Evolutionary conservation across 2,113 vertebrate genomes (phyloP).

Genomic region (Hipposideros armiger): DNA sequence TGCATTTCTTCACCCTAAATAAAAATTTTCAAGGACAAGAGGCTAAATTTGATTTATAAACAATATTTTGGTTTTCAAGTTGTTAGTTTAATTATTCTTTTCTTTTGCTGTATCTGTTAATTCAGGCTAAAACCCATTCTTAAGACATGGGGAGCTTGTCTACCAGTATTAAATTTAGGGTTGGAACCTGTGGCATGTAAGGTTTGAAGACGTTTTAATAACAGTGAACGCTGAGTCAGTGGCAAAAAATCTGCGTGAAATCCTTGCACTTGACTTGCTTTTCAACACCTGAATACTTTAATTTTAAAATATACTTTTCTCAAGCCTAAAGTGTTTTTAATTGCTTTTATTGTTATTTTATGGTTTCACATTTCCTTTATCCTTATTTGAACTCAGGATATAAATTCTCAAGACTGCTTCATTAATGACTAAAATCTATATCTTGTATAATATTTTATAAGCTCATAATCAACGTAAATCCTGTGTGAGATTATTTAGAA

Average conservation of each 20-base stretch:
- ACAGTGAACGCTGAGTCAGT: not conserved
- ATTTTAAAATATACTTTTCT: not conserved
- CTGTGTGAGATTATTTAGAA: not conserved
- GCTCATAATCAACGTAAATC: not conserved
- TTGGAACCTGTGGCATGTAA: not conserved
- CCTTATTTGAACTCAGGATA: not conserved
- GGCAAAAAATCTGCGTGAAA: not conserved
- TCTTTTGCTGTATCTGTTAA: not conserved
- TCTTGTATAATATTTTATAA: not conserved
- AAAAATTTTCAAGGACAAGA: not conserved
- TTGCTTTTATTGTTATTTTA: not conserved
- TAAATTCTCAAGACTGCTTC: not conserved
- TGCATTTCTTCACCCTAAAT: conserved; percentile 59
- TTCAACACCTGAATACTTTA: conserved; percentile 28
- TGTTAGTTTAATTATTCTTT: not conserved
- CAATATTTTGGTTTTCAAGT: not conserved
- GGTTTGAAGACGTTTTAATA: not conserved
- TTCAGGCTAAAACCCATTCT: not conserved
- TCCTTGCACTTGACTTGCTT: not conserved
- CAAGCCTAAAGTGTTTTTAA: not conserved
- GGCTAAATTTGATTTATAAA: not conserved
- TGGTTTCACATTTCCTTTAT: not conserved
- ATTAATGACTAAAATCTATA: not conserved
- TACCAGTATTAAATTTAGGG: not conserved
- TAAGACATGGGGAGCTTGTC: not conserved